Percentiles rank a stretch among this genome's conserved stretches.
Evolutionary conservation across 2,797 vertebrate species (phyloP).

Genomic region (Xerus rutilus): DNA sequence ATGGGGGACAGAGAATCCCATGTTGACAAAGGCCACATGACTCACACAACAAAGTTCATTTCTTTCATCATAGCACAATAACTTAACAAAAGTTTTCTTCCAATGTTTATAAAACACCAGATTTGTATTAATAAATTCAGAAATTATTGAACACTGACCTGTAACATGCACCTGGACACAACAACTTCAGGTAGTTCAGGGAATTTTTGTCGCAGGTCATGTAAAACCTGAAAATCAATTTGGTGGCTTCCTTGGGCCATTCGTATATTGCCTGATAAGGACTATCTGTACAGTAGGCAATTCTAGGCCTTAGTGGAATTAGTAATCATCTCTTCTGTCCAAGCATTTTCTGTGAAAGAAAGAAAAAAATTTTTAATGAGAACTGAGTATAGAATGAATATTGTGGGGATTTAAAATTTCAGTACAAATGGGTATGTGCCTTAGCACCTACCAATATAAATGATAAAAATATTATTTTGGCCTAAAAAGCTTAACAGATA

Average conservation of each 20-base stretch:
- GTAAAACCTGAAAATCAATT: constrained; percentile 99
- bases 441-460: constrained; percentile 57
- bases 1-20: background rate
- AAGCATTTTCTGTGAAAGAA: constrained; percentile 93
- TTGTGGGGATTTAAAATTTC: constrained; percentile 61
- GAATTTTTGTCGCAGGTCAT: constrained; percentile 99
- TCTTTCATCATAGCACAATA: constrained; percentile 46
- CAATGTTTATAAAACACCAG: constrained; percentile 36
- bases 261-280: constrained; percentile 97
- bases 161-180: constrained; percentile 98
- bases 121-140: constrained; percentile 52
- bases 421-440: constrained; percentile 41
- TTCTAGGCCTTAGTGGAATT: constrained; percentile 90
- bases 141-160: constrained; percentile 91
- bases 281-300: constrained; percentile 91
- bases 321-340: constrained; percentile 92
- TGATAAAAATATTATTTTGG: constrained; percentile 47
- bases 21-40: constrained; percentile 3
- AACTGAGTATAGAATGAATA: constrained; percentile 68
- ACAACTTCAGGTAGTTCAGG: constrained; percentile 99
- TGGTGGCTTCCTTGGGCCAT: constrained; percentile 99
- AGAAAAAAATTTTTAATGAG: constrained; percentile 78
- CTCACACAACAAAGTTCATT: constrained; percentile 45
- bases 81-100: constrained; percentile 43
- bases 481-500: constrained; percentile 41